These are phyloP conservation scores for Agelaius tricolor DNA, from an alignment of 2,113 vertebrate species.

Conservation along the genomic window DNA sequence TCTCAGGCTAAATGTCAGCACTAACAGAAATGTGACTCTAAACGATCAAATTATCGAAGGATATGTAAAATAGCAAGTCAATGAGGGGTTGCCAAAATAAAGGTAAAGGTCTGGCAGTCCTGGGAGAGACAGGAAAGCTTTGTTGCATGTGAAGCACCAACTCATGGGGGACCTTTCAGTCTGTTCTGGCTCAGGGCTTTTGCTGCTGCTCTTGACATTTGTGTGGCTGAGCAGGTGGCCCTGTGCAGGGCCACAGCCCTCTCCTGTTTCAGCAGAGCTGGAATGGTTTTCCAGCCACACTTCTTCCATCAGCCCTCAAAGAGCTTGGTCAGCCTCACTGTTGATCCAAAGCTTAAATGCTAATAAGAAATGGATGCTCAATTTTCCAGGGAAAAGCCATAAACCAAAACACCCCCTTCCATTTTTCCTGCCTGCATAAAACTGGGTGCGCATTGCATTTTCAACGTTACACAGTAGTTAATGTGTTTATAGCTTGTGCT, in stretches of 20 bases:
- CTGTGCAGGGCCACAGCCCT: background rate
- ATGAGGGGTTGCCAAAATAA: background rate
- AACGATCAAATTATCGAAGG: background rate
- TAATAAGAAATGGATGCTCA: background rate
- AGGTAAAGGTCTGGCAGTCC: background rate
- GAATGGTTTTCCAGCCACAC: rapidly evolving
- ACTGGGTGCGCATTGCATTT: rapidly evolving
- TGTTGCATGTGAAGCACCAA: background rate
- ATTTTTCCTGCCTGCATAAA: background rate
- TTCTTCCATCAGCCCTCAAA: background rate
- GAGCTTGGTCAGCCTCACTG: background rate
- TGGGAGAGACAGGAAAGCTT: background rate
- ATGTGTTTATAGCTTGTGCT: background rate
- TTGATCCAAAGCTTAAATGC: background rate
- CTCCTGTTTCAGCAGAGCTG: background rate
- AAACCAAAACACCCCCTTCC: background rate
- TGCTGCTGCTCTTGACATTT: background rate
- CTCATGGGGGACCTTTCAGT: background rate
- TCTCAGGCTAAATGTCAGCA: background rate
- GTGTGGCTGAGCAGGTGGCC: background rate
- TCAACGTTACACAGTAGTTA: rapidly evolving
- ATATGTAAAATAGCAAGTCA: background rate
- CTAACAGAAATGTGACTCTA: background rate
- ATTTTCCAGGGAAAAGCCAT: background rate
- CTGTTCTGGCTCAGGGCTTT: background rate